Conservation (phyloP, 2,113 vertebrate genomes). For the Solenodon paradoxus region DNA sequence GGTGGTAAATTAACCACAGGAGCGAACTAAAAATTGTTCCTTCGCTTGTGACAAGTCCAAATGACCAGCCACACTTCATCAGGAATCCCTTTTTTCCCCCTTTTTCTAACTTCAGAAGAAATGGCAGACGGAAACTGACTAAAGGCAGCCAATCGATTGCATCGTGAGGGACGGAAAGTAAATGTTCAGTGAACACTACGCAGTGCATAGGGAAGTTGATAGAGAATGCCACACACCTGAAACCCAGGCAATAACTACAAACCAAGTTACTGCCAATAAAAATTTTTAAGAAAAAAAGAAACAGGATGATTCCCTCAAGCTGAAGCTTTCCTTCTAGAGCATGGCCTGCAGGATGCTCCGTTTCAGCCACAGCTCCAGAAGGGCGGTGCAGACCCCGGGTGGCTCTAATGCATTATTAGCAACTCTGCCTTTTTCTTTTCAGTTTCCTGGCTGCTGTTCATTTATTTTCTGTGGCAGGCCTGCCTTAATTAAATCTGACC, state of each 20-base stretch:
- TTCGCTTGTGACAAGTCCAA: neutral
- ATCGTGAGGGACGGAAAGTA: too few relatives aligned
- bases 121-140: too few relatives aligned
- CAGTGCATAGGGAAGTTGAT: too few relatives aligned
- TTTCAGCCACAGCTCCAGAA: neutral
- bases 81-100: neutral
- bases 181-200: too few relatives aligned
- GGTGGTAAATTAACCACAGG: neutral
- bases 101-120: neutral
- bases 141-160: too few relatives aligned
- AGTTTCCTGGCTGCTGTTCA: neutral
- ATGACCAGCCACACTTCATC: neutral
- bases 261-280: too few relatives aligned
- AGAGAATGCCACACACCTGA: too few relatives aligned
- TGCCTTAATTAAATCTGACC: neutral
- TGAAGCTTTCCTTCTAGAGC: neutral
- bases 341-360: rapidly evolving
- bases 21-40: neutral
- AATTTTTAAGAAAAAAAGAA: too few relatives aligned
- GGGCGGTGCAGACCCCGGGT: neutral
- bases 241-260: too few relatives aligned
- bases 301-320: neutral
- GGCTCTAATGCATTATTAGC: neutral
- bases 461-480: neutral
- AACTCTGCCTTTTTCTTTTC: neutral